Evolutionary conservation across 1,140 invertebrate species (phyloP), one percentile per base, ranked within the genome.

Genomic region (Apis dorsata): DNA sequence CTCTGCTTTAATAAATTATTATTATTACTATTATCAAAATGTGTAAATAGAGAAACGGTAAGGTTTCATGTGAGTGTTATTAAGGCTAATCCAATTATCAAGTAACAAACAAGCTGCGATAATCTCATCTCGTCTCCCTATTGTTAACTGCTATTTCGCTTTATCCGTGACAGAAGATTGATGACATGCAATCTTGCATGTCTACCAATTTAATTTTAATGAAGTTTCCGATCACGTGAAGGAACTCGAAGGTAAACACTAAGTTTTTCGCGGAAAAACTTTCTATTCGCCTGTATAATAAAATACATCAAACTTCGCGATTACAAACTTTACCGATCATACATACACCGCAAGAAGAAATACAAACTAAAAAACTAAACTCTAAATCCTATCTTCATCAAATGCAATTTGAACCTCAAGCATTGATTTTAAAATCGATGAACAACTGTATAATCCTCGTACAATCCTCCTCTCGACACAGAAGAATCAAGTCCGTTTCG

Each of bases 181-280:
- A 76, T 76, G 55, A 28, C 74, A 65, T 65, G 74, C 74, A 53
- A 65, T 76, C 62, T 76, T 34, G 74, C 74, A 76, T 76, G 74
- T 65, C 74, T 53, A 21, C 62, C n/a, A 76, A 66, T 65, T 76
- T 65, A 53, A 53, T 76, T 76, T 65, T 76, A 76, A 76, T 34
- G 62, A 76, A 76, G 60, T 65, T 76, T 76, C 62, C 62, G 62
- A 65, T 76, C 62, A 76, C 74, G 74, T 76, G 17, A 76, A 65
- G 49, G 21, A 60, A 44, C 72, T 13, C 34, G 17, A 17, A 11
- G 44, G 49, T 70, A 70, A 49, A 65, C 34, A 9, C 28, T 2
- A 65, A 44, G 34, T 8, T 69, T 69, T 44, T 17, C 59, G 11
- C 21, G n/a, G 62, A 4, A 11, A 24, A 44, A 66, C 60, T 60